phyloP scores from a whole-genome alignment of 53 echinoderm and acorn worm species.

The Paracentrotus lividus region DNA sequence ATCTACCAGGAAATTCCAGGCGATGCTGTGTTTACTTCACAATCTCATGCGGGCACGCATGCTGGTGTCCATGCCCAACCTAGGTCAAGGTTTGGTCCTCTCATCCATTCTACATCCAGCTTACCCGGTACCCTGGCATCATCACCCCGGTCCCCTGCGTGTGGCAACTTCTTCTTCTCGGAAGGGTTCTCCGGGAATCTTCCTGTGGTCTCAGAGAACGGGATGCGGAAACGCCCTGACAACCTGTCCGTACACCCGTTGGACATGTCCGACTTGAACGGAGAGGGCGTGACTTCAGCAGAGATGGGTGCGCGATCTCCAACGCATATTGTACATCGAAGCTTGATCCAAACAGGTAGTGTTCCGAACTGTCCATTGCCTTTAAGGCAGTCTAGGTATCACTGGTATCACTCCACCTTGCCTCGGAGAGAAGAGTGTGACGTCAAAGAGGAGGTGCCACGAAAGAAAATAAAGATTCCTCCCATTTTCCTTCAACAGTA shows the following conservation, averaged over 20 bases:
- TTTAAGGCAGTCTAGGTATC: neutral
- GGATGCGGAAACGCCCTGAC: conserved; percentile 16
- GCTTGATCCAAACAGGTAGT: neutral
- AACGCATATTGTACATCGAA: neutral
- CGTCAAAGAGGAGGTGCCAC: neutral
- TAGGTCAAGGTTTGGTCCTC: neutral
- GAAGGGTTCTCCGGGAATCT: conserved; percentile 26
- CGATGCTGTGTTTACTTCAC: neutral
- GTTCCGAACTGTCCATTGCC: neutral
- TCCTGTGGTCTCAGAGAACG: neutral
- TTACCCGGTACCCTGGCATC: neutral
- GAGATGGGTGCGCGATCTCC: neutral
- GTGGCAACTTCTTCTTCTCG: conserved; percentile 1
- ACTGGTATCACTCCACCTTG: neutral
- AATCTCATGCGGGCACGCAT: neutral
- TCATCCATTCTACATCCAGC: neutral
- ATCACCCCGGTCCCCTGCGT: neutral
- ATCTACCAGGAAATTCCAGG: conserved; percentile 27
- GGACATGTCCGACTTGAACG: neutral
- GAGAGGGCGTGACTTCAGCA: neutral
- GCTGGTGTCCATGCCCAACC: neutral
- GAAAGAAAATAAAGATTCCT: conserved; percentile 25
- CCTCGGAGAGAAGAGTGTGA: neutral
- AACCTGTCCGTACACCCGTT: neutral
- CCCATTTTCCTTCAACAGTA: conserved; percentile 44